Evolutionary conservation across 2,888 invertebrate species (phyloP), one percentile per base, ranked within the genome.

Genomic region (Volucella inflata): DNA sequence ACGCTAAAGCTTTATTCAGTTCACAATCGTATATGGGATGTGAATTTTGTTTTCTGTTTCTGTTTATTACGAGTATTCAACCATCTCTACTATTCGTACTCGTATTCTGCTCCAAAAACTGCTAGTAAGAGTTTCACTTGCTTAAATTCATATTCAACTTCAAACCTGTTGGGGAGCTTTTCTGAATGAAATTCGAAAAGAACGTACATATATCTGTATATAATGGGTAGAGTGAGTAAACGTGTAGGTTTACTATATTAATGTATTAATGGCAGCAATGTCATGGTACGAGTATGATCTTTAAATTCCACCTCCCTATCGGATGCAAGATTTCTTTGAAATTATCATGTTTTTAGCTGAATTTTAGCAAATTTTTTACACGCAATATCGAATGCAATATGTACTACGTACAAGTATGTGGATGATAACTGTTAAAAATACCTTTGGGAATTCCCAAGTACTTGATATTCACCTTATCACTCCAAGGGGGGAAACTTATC

Each of bases 101-200:
- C 48, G 67, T 51, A 17, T 10, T 38, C 36, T 70, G 57, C 57
- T 68, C 71, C 38, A 38, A 67, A n/a, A 71, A 57, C 70, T 30
- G 14, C 21, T 53, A 74, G 80, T 80, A 60, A 75, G 75, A 80
- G 75, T 79, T 83, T 79, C 30, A 53, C 65, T 80, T 70, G 68
- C 72, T 67, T 62, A 71, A 82, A 68, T 74, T 40, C 8, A 30
- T 6, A 30, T 1, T 30, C 30, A 30, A 3, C 6, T n/a, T 3
- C 30, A 30, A 30, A 30, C 30, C 30, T 30, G 79, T 51, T 50
- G 11, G 12, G 10, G 21, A 84, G 84, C 80, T 84, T 84, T 84
- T 80, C 80, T 84, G 60, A 84, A 84, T 84, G 84, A 84, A 84
- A 84, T 51, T n/a, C 48, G 17, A 14, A 48, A 40, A 59, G n/a